phyloP scores from a whole-genome alignment of 2,113 vertebrate genomes.

The Melanotaenia duboulayi region DNA sequence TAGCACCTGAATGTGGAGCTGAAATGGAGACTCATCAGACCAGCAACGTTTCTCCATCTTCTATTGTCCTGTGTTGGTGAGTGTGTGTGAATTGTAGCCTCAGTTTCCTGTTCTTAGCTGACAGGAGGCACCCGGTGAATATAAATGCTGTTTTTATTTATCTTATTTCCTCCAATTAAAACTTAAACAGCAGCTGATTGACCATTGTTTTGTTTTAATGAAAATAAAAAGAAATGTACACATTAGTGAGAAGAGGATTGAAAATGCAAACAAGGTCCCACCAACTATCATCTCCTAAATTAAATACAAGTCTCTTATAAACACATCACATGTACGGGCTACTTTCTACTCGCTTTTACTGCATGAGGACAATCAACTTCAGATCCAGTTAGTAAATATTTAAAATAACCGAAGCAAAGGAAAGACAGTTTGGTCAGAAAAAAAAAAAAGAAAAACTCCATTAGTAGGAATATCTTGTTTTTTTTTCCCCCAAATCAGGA shows the following conservation, averaged over 20 bases:
- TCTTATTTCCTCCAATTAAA: too few species aligned
- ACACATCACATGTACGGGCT: slow-evolving; percentile 35
- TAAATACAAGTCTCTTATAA: slow-evolving; percentile 62
- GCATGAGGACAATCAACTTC: slow-evolving; percentile 24
- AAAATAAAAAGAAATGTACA: slow-evolving; percentile 69
- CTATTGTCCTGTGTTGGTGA: too few species aligned
- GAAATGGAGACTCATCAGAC: too few species aligned
- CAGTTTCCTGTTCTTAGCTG: too few species aligned
- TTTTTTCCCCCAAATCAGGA: neutral
- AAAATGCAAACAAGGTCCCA: slow-evolving; percentile 58
- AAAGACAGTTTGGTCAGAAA: slow-evolving; percentile 1
- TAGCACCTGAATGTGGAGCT: too few species aligned
- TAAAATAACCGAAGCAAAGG: slow-evolving; percentile 22
- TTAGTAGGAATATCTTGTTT: neutral
- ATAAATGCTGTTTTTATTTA: too few species aligned
- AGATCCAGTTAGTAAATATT: slow-evolving; percentile 26
- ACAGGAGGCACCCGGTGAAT: too few species aligned
- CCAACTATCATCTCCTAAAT: slow-evolving; percentile 41
- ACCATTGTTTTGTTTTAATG: slow-evolving; percentile 68
- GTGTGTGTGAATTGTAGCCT: too few species aligned
- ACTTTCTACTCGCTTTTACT: slow-evolving; percentile 39
- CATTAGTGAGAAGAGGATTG: slow-evolving; percentile 48
- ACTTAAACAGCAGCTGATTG: slow-evolving; percentile 3
- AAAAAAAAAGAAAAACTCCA: slow-evolving; percentile 6
- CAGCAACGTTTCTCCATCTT: too few species aligned